These are phyloP conservation scores for Sturnira hondurensis DNA, from an alignment of 2,113 vertebrate species.

Conservation along the genomic window DNA sequence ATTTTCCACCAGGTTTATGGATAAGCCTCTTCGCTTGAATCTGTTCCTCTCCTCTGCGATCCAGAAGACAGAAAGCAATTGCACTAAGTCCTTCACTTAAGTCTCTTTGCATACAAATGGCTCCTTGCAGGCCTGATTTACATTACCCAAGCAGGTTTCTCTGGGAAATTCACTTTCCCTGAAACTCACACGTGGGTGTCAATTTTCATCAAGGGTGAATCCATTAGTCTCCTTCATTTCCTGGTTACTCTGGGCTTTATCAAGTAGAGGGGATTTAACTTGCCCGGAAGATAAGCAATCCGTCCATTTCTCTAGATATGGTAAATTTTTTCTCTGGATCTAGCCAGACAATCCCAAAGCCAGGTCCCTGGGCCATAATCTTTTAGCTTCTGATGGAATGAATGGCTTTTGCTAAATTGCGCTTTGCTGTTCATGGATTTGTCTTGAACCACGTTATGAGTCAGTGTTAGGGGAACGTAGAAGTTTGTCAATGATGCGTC, in stretches of 20 bases:
- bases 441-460: not conserved
- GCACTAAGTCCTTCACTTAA: constrained; percentile 60
- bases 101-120: constrained; percentile 69
- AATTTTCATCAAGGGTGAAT: constrained; percentile 64
- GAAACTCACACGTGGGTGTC: constrained; percentile 49
- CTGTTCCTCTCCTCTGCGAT: constrained; percentile 69
- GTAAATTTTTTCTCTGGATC: constrained; percentile 51
- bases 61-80: constrained; percentile 67
- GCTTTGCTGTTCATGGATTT: constrained; percentile 22
- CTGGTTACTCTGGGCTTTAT: constrained; percentile 68
- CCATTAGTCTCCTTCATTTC: constrained; percentile 68
- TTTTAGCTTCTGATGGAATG: not conserved
- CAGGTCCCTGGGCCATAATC: not conserved
- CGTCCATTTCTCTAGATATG: constrained; percentile 50
- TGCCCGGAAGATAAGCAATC: constrained; percentile 47
- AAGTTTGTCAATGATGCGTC: not conserved
- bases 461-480: not conserved
- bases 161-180: constrained; percentile 57
- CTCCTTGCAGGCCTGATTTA: constrained; percentile 55
- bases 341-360: constrained; percentile 23
- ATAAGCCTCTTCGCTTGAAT: constrained; percentile 67
- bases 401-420: constrained; percentile 13
- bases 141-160: constrained; percentile 46
- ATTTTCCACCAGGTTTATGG: constrained; percentile 59
- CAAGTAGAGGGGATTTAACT: constrained; percentile 65